Evolutionary conservation across 2,888 invertebrate species (phyloP), one percentile per base, ranked within the genome.

Genomic region (Scaptomyza tumidula): DNA sequence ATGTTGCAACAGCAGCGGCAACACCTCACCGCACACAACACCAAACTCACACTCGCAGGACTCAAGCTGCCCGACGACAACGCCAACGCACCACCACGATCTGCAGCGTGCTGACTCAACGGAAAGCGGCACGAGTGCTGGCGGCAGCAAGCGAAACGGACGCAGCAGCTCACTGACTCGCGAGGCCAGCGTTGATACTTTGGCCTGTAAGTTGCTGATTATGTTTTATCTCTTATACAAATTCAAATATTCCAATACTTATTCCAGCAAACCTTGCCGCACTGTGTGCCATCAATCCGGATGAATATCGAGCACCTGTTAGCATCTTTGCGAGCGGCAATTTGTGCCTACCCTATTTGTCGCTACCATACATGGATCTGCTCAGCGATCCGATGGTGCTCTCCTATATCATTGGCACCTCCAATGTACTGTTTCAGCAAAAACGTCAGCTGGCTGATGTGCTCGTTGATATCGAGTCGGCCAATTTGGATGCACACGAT

Each of bases 341-440:
- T 90, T 93, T 99, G 14, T 99, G 98, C 91, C 94, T 99, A 91
- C 99, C 99, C 16, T 99, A 99, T 92, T 93, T 99, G 73, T 98
- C 98, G 3, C 93, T 99, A 75, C 98, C 98, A 78, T 98, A 98
- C 91, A 94, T 99, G 93, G 99, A 99, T 93, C 93, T 98, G 61
- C 93, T 99, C 58, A 95, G 95, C 53, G 98, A 98, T 91, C 94
- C 96, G 4, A 96, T 97, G 80, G 97, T 98, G 7, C 93, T 96
- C 70, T 96, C 96, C 31, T 97, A 96, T 92, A 94, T 98, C 46
- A 96, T 98, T 64, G 99, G 99, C 41, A 99, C 99, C n/a, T 99
- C 99, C 14, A 99, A 99, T 93, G 96, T 98, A n/a, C 93, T 99
- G 39, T 99, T 99, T 91, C 97, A 98, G 91, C 99, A 99, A 91